A percentile compares a stretch with the other conserved stretches of the same genome.
Evolutionary conservation across 2,113 vertebrate genomes (phyloP).

Genomic region (Ciconia maguari): DNA sequence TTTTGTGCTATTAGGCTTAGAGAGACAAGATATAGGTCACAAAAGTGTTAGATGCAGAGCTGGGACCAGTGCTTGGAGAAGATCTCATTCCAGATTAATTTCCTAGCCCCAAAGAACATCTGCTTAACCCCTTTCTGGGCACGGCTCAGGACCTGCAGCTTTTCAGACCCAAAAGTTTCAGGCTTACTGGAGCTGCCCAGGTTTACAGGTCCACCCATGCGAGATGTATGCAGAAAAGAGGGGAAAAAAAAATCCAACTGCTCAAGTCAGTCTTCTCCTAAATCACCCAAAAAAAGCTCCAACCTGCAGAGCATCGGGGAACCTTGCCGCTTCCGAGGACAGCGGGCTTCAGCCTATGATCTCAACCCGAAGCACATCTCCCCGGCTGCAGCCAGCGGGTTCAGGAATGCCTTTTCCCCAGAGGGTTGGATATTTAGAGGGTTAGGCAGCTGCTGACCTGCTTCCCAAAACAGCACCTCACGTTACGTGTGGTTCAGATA

Average conservation of each 20-base stretch:
- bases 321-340: background rate
- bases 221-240: accelerated
- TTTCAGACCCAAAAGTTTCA: background rate
- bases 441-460: conserved; percentile 66
- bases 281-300: background rate
- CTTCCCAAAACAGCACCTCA: conserved; percentile 54
- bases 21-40: background rate
- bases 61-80: background rate
- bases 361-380: background rate
- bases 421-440: conserved; percentile 39
- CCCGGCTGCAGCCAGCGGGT: background rate
- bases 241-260: background rate
- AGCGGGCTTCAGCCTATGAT: background rate
- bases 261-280: background rate
- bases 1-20: background rate
- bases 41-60: background rate
- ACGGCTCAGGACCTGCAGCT: background rate
- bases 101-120: background rate
- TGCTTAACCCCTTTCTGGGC: background rate
- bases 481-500: conserved; percentile 10
- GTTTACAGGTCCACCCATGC: accelerated
- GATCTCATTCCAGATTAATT: background rate
- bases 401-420: background rate
- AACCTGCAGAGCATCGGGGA: background rate
- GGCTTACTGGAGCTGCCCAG: background rate